Percentiles rank a stretch among this genome's conserved stretches.
phyloP scores from a whole-genome alignment of 2,888 invertebrate genomes.

The Linnaemya vulpina region DNA sequence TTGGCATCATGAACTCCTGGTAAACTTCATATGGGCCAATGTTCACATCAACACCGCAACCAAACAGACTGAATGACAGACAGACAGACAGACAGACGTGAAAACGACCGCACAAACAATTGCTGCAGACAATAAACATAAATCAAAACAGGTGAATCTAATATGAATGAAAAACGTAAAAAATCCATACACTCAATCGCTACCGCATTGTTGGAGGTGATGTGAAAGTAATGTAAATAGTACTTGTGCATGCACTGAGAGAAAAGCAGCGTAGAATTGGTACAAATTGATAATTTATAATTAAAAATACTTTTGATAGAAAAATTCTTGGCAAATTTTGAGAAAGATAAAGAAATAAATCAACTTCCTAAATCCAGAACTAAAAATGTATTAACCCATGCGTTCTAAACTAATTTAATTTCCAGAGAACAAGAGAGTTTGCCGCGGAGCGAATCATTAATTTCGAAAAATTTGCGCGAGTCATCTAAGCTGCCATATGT shows the following conservation, averaged over 20 bases:
- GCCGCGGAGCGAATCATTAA: too few relatives aligned
- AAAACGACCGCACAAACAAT: conserved; percentile 23
- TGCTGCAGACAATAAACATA: conserved; percentile 50
- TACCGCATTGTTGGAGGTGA: conserved; percentile 62
- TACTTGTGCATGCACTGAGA: neutral
- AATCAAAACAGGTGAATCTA: conserved; percentile 67
- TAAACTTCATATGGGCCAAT: conserved; percentile 41
- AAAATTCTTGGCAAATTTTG: too few relatives aligned
- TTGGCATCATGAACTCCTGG: conserved; percentile 58
- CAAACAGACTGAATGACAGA: neutral
- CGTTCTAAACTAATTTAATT: too few relatives aligned
- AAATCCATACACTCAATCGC: conserved; percentile 34
- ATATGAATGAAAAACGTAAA: conserved; percentile 13
- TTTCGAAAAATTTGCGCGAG: too few relatives aligned
- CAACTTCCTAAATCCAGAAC: too few relatives aligned
- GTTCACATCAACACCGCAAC: conserved; percentile 36
- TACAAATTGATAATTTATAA: too few relatives aligned
- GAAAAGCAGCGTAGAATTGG: conserved; percentile 2
- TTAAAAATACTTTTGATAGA: too few relatives aligned
- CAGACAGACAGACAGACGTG: neutral
- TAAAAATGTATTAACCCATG: too few relatives aligned
- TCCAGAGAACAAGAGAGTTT: too few relatives aligned
- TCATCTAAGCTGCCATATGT: too few relatives aligned
- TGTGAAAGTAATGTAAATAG: conserved; percentile 52
- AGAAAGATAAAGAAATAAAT: neutral